Evolutionary conservation across 1,140 invertebrate species (phyloP), one percentile per base, ranked within the genome.

Genomic region (Drosophila athabasca): DNA sequence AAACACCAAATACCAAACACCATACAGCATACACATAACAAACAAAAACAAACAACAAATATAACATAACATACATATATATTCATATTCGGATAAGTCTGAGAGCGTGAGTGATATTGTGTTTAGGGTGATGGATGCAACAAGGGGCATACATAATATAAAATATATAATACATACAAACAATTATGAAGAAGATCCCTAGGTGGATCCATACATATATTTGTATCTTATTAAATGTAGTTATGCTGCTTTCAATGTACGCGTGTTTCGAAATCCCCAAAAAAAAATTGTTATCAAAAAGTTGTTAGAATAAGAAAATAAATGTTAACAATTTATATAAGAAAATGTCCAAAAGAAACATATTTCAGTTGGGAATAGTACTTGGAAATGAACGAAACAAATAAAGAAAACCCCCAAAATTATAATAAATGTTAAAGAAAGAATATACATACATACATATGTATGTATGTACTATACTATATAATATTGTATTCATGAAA

Each of bases 41-140:
- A 50, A 67, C 17, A 66, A 39, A 51, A 49, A 59, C 2, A 53
- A 11, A 35, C 11, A 39, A 67, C 2, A 53, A 13, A 39, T 3
- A 39, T 13, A 39, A 39, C 11, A 39, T 11, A 39, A 39, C 51
- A 83, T 75, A 39, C 51, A 83, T 75, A 70, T 67, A 79, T 76
- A 61, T 68, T 70, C 71, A 91, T 88, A 90, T 90, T 91, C 90
- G 83, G 87, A 91, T 91, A 91, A 91, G 90, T 91, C 90, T 91
- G 90, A 91, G 79, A 71, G 90, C 77, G 90, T 82, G 90, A 91
- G 90, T 91, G 90, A 91, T 91, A 91, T 80, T 91, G 90, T 91
- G 90, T 91, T 91, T 91, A 91, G 90, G 83, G 77, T 90, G 90
- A 84, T 89, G 84, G 90, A 84, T 89, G 84, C 50, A 79, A 67